phyloP scores from a whole-genome alignment of 2,888 invertebrate genomes.

The Chalcosyrphus nemorum region DNA sequence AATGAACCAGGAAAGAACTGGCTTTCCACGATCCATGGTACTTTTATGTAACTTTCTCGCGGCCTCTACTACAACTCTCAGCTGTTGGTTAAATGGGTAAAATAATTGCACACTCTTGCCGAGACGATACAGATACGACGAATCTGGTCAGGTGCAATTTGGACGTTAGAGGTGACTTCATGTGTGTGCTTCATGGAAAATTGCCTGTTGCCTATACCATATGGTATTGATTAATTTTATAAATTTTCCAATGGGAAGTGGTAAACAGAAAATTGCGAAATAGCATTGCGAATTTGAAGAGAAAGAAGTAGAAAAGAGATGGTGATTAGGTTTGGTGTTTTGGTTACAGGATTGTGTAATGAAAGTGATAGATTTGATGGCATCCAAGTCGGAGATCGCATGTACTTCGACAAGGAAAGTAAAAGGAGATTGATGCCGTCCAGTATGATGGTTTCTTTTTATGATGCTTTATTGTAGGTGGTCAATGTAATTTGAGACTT shows the following conservation, averaged over 20 bases:
- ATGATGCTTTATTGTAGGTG: background rate
- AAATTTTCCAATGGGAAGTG: conserved; percentile 11
- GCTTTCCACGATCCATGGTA: conserved; percentile 4
- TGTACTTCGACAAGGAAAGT: conserved; percentile 3
- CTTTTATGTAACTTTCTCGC: conserved; percentile 46
- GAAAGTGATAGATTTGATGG: background rate
- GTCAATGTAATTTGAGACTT: background rate
- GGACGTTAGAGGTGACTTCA: background rate
- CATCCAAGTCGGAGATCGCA: background rate
- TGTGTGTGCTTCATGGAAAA: conserved; percentile 44
- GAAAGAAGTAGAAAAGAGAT: conserved; percentile 53
- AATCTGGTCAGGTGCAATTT: conserved; percentile 22
- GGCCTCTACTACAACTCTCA: background rate
- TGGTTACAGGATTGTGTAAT: conserved; percentile 41
- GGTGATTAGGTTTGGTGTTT: conserved; percentile 15
- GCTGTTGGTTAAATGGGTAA: conserved; percentile 2
- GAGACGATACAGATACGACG: conserved; percentile 38
- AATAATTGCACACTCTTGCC: conserved; percentile 22
- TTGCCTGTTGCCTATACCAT: conserved; percentile 25
- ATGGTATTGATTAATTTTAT: background rate
- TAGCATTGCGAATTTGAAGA: conserved; percentile 19
- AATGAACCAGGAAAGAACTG: conserved; percentile 47
- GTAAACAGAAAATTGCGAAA: conserved; percentile 24
- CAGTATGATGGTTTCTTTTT: background rate
- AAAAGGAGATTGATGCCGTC: conserved; percentile 3